Conservation (phyloP, 2,113 vertebrate genomes). For the Misgurnus anguillicaudatus region DNA sequence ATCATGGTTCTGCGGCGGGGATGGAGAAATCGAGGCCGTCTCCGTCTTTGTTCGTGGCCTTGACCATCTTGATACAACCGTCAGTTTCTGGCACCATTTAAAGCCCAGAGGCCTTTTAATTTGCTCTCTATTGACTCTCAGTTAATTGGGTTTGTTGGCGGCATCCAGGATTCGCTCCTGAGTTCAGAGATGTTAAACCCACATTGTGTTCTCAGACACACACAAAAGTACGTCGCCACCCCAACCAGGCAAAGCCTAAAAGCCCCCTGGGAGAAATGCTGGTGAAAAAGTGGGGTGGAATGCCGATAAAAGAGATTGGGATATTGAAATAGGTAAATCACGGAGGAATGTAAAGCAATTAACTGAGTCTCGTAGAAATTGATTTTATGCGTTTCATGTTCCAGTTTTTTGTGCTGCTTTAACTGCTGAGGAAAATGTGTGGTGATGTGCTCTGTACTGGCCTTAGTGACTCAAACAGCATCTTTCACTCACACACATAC, state of each 20-base stretch:
- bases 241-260: conserved; percentile 28
- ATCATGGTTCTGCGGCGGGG: conserved; percentile 61
- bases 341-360: conserved; percentile 46
- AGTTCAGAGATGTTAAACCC: conserved; percentile 71
- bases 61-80: conserved; percentile 68
- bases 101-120: conserved; percentile 75
- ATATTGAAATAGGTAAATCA: not conserved
- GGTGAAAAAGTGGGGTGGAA: conserved; percentile 38
- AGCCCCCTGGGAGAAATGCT: conserved; percentile 48
- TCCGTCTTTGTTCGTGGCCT: conserved; percentile 68
- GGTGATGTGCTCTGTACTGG: not conserved
- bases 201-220: conserved; percentile 65
- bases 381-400: conserved; percentile 34
- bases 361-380: conserved; percentile 44
- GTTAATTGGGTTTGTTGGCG: conserved; percentile 76
- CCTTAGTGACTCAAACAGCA: conserved; percentile 63
- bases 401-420: no score
- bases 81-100: conserved; percentile 65
- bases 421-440: not conserved
- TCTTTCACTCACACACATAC: not conserved
- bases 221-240: conserved; percentile 62
- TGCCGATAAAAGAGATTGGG: conserved; percentile 22
- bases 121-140: conserved; percentile 76
- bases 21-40: conserved; percentile 51
- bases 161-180: conserved; percentile 69